Percentiles rank a stretch among this genome's conserved stretches.
These are phyloP conservation scores for Sminthopsis crassicaudata DNA, from an alignment of 2,113 vertebrate genomes.

Conservation along the genomic window DNA sequence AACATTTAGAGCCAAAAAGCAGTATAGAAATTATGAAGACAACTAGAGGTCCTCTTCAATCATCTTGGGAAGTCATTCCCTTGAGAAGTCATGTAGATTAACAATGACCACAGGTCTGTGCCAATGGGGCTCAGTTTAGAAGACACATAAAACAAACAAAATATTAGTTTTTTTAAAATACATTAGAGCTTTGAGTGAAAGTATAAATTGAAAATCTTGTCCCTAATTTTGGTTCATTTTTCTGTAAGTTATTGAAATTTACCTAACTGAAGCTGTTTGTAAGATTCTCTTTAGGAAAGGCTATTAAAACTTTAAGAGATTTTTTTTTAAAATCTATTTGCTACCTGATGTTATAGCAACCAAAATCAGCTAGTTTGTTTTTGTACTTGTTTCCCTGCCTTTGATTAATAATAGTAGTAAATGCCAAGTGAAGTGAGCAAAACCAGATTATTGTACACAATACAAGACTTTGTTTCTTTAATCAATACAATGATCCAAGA, in stretches of 20 bases:
- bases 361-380: neutral
- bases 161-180: neutral
- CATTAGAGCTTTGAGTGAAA: neutral
- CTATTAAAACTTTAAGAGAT: neutral
- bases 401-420: neutral
- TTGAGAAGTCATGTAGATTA: neutral
- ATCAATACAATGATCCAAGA: neutral
- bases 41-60: neutral
- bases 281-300: neutral
- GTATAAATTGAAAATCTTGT: neutral
- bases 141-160: neutral
- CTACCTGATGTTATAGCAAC: neutral
- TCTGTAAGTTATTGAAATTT: neutral
- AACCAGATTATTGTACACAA: neutral
- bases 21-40: neutral
- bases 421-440: neutral
- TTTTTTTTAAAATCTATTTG: neutral
- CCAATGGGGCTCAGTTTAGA: neutral
- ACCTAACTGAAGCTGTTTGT: neutral
- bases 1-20: neutral
- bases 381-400: neutral
- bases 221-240: neutral
- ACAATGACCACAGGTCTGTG: neutral
- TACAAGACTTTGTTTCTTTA: neutral
- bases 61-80: neutral